Base-by-base conservation (phyloP, 2,888 invertebrate species). In the Harmothoe impar region DNA sequence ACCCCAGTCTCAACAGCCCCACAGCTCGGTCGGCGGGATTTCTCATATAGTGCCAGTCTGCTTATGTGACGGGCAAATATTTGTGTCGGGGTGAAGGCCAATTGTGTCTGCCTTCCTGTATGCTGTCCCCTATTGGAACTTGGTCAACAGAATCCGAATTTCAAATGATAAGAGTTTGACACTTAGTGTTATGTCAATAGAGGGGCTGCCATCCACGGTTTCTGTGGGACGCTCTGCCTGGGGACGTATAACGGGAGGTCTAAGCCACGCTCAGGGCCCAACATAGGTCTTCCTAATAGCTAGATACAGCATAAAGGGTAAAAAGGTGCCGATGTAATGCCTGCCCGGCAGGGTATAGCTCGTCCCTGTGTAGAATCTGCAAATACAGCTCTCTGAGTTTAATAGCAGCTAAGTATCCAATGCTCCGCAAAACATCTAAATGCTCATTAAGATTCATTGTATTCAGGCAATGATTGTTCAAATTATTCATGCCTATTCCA, bases 11-110 rank as follows among this genome's bases (percentile, higher is more conserved):
- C 77, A 31, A 17, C 77, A 77, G 31, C 77, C 29, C 31, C 29
- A 62, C 62, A 15, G n/a, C 5, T 17, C 31, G 17, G 5, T 77
- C 31, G 31, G 0, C n/a, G 7, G n/a, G 62, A 62, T 62, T 62
- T 62, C 72, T 72, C 72, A 72, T 72, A 72, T 29, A 72, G 72
- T 72, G 72, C 25, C 72, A 29, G 72, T 72, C 72, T 72, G 72
- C 72, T 72, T 29, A 81, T 43, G 35, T 43, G 81, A 7, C n/a
- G 33, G 35, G 81, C 81, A 81, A 81, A 81, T 81, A 33, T 81
- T 81, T 81, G 81, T 43, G 33, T 17, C 31, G 43, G 43, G 43
- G 81, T 81, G 81, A 81, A 81, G 33, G 81, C 35, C 81, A 81
- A 43, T 43, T 81, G 81, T 81, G 81, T 81, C 81, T 15, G 43